A percentile compares a stretch with the other conserved stretches of the same genome.
Evolutionary conservation across 2,797 vertebrate species (phyloP).

Genomic region (Neopelma chrysocephalum): DNA sequence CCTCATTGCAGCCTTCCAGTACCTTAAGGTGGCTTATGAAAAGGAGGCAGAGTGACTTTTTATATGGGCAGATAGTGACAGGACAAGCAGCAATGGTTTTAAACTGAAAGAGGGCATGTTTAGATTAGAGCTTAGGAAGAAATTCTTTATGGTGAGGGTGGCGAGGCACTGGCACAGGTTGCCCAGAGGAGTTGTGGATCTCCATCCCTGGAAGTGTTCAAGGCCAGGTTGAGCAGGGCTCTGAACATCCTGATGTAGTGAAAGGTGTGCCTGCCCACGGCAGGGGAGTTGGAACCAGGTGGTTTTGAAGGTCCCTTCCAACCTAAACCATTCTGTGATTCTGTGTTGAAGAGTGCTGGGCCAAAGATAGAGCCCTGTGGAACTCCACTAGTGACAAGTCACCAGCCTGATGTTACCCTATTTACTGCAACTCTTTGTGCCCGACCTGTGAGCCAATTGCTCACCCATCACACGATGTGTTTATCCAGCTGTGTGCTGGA

Average conservation of each 20-base stretch:
- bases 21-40: neutral
- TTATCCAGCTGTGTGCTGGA: neutral
- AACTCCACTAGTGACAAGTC: neutral
- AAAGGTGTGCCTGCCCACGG: fast-evolving
- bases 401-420: neutral
- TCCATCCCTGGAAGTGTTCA: neutral
- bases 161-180: neutral
- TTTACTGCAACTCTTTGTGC: neutral
- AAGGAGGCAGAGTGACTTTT: neutral
- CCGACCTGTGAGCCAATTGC: neutral
- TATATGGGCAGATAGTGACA: neutral
- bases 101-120: neutral
- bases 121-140: neutral
- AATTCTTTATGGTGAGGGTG: fast-evolving
- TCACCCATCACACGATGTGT: fast-evolving
- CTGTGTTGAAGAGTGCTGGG: neutral
- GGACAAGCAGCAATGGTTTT: neutral
- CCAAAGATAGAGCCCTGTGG: neutral
- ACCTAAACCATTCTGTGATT: neutral
- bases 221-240: neutral
- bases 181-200: neutral
- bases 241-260: neutral
- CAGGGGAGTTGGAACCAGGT: fast-evolving
- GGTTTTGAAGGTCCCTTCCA: neutral
- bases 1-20: fast-evolving